Evolutionary conservation across 2,113 vertebrate genomes (phyloP).

Genomic region (Corythaeola cristata): DNA sequence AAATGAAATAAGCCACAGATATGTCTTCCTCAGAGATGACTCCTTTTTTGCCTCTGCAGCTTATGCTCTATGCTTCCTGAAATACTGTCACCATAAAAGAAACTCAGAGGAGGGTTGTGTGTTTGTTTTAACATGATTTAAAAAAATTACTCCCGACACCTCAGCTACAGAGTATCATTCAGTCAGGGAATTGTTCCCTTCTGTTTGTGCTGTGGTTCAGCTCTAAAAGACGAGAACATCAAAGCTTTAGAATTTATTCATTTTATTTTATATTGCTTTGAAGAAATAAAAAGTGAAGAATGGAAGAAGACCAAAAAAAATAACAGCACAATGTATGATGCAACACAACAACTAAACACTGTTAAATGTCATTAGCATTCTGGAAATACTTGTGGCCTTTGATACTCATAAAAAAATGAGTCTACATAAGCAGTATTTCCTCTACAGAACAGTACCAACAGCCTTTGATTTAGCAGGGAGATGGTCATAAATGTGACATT

Average conservation of each 20-base stretch:
- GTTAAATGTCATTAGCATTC: constrained; percentile 12
- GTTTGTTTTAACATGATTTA: neutral
- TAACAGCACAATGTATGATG: neutral
- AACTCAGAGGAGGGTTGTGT: neutral
- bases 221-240: neutral
- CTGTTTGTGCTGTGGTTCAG: neutral
- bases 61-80: neutral
- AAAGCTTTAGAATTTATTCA: neutral
- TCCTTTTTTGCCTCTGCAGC: neutral
- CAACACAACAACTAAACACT: neutral
- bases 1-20: neutral
- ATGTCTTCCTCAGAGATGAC: neutral
- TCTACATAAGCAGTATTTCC: neutral
- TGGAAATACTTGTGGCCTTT: constrained; percentile 45
- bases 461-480: constrained; percentile 1
- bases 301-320: neutral
- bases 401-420: neutral
- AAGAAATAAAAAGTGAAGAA: neutral
- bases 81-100: neutral
- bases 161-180: neutral
- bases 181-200: neutral
- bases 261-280: neutral
- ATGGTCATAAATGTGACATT: neutral
- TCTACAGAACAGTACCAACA: neutral
- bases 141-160: neutral